Evolutionary conservation across 2,797 vertebrate genomes (phyloP).

Genomic region (Rhinoraja longicauda): DNA sequence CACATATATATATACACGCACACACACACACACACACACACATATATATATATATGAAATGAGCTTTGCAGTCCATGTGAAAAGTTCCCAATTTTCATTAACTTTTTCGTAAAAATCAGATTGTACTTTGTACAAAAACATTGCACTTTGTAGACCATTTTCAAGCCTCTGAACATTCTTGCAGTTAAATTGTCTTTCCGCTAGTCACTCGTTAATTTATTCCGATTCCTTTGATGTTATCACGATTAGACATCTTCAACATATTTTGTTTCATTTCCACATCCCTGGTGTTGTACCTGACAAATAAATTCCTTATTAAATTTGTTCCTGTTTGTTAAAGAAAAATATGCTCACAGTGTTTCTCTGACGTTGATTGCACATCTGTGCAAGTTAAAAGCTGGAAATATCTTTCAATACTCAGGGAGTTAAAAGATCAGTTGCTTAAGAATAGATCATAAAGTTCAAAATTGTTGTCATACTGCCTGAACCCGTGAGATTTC

Average conservation of each 20-base stretch:
- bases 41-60: too few species aligned
- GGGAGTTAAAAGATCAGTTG: background rate
- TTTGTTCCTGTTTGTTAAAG: background rate
- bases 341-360: background rate
- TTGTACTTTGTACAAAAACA: too few species aligned
- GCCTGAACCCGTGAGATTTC: background rate
- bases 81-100: too few species aligned
- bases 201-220: background rate
- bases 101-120: too few species aligned
- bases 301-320: background rate
- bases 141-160: too few species aligned
- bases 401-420: background rate
- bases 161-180: background rate
- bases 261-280: background rate
- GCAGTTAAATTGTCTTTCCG: background rate
- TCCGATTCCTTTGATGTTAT: background rate
- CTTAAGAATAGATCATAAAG: slow-evolving; percentile 27
- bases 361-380: background rate
- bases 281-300: background rate
- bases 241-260: background rate
- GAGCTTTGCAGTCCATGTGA: too few species aligned
- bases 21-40: too few species aligned
- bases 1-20: too few species aligned
- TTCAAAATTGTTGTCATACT: slow-evolving; percentile 27
- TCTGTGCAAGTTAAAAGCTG: background rate